A percentile compares a stretch with the other conserved stretches of the same genome.
These are phyloP conservation scores for Hippocampus abdominalis DNA, from an alignment of 2,113 vertebrate genomes.

Conservation along the genomic window DNA sequence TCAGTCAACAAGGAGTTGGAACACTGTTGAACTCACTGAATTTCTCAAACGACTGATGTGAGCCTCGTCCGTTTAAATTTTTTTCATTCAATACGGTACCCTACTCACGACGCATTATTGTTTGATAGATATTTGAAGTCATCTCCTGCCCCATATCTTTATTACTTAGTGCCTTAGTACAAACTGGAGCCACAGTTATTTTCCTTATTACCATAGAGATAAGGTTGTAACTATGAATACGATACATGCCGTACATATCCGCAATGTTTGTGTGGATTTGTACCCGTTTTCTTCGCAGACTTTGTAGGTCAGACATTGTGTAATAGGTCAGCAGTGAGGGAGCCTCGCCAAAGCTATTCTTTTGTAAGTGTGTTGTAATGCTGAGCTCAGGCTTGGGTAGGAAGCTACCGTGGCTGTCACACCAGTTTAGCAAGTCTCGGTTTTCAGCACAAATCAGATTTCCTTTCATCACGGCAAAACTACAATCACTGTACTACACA, in stretches of 20 bases:
- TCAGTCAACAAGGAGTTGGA: not conserved
- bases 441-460: constrained; percentile 32
- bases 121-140: constrained; percentile 3
- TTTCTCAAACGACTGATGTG: not conserved
- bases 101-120: not conserved
- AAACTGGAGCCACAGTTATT: not conserved
- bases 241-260: not conserved
- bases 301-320: constrained; percentile 21
- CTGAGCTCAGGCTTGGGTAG: constrained; percentile 35
- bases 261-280: not conserved
- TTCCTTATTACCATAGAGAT: constrained; percentile 24
- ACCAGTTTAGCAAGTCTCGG: constrained; percentile 26
- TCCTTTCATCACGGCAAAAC: constrained; percentile 32
- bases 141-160: constrained; percentile 1
- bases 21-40: not conserved
- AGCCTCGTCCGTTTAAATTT: not conserved
- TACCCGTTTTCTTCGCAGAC: not conserved
- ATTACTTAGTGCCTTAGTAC: constrained; percentile 7
- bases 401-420: constrained; percentile 23
- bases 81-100: not conserved
- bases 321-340: constrained; percentile 11
- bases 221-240: not conserved
- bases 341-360: constrained; percentile 26
- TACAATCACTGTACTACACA: constrained; percentile 9
- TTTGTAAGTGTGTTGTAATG: constrained; percentile 18